These are phyloP conservation scores for Muscicapa adusta DNA, from an alignment of 2,113 vertebrate species.

Conservation along the genomic window DNA sequence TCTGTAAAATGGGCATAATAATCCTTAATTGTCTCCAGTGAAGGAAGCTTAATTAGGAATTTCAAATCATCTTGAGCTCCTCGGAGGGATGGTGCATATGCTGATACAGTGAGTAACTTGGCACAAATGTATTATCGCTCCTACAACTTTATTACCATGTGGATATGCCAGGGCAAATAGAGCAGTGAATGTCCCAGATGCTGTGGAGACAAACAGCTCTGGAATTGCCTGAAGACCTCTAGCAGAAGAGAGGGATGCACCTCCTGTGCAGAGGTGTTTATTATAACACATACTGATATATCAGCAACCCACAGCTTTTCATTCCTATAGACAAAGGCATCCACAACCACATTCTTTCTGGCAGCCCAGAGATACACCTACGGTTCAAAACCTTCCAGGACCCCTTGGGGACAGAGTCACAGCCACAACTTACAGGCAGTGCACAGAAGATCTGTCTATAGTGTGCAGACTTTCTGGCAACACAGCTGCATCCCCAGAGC, in stretches of 20 bases:
- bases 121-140: not conserved
- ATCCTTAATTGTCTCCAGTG: not conserved
- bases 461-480: conserved; percentile 53
- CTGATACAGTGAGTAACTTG: not conserved
- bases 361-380: not conserved
- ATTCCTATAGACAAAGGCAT: not conserved
- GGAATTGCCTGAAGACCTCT: not conserved
- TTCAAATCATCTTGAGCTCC: not conserved
- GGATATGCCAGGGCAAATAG: not conserved
- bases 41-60: not conserved
- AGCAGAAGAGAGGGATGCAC: not conserved
- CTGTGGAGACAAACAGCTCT: not conserved
- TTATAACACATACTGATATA: not conserved
- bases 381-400: not conserved
- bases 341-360: not conserved
- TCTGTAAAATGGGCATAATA: not conserved
- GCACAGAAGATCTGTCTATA: not conserved
- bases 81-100: not conserved
- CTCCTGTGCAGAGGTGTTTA: not conserved
- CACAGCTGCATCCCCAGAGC: conserved; percentile 32
- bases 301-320: not conserved
- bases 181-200: not conserved
- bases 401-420: not conserved
- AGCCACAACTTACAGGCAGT: not conserved
- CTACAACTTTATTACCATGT: not conserved